Base-by-base conservation (phyloP, 2,888 invertebrate genomes). In the Andrena flavipes region DNA sequence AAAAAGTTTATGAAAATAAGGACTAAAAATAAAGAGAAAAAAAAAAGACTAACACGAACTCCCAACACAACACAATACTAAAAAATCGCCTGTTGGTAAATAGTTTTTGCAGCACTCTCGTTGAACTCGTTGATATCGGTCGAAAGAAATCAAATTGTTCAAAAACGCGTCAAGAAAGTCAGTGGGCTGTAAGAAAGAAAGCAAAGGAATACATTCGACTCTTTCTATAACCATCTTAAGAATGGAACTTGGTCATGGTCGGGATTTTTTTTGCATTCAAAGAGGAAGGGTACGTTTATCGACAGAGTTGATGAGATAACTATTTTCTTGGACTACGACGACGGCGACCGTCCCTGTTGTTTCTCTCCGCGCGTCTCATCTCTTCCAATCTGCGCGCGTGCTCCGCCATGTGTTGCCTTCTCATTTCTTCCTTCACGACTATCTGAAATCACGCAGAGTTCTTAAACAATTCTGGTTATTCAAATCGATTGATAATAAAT, bases 381-480 rank as follows among this genome's bases (percentile, higher is more conserved):
- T 97, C 97, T 94, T 96, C 96, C 93, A 97, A 94, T 89, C 97
- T 95, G 76, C 97, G 95, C 93, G 97, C 97, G 91, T 98, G 97
- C 94, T 98, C 98, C 68, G 97, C 97, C 96, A 98, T 97, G 90
- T 98, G 97, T 91, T 97, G 96, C 75, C 97, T 96, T 75, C 98
- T 96, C 94, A 97, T 96, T 93, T 98, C 97, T 95, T 98, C 98
- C 94, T 98, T 98, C 91, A 97, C 96, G 87, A 97, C 97, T 93
- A 98, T 98, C 98, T 98, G 93, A 48, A 89, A 94, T 84, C 35
- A 20, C n/a, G 29, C 30, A 5, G 16, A 60, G 23, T 5, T 20
- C 49, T 68, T 16, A 26, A 29, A 4, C 49, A 29, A 2, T 62
- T 8, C 13, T 16, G 0, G 6, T n/a, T n/a, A 26, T 20, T 3